A percentile compares a stretch with the other conserved stretches of the same genome.
Evolutionary conservation across 2,888 invertebrate genomes (phyloP).

Genomic region (Nomada ruficornis): DNA sequence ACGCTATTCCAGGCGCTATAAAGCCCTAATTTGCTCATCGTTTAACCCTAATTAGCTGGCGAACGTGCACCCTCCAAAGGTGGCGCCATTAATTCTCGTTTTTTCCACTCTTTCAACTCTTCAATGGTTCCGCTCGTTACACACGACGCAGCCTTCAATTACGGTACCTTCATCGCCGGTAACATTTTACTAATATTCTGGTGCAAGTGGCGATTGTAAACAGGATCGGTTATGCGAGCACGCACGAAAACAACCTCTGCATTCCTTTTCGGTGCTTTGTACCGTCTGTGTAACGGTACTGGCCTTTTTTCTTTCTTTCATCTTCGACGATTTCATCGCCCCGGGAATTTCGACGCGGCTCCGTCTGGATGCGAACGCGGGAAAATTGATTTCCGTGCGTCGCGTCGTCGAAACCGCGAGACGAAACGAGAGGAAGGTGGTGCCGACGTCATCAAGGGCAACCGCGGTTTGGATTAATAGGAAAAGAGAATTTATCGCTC

Average conservation of each 20-base stretch:
- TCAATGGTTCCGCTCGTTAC: slow-evolving; percentile 51
- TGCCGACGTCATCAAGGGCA: slow-evolving; percentile 23
- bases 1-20: slow-evolving; percentile 9
- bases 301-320: not conserved
- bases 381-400: slow-evolving; percentile 22
- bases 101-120: slow-evolving; percentile 33
- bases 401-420: not conserved
- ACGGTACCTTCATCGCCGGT: slow-evolving; percentile 28
- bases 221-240: slow-evolving; percentile 29
- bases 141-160: slow-evolving; percentile 33
- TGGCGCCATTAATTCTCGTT: slow-evolving; percentile 22
- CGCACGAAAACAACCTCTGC: slow-evolving; percentile 14
- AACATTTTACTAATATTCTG: slow-evolving; percentile 38
- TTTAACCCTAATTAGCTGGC: slow-evolving; percentile 46
- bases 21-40: slow-evolving; percentile 33
- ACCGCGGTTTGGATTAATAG: slow-evolving; percentile 13
- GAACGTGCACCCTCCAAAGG: slow-evolving; percentile 19
- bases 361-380: too few species aligned
- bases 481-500: slow-evolving; percentile 21
- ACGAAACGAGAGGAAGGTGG: not conserved
- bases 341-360: slow-evolving; percentile 7
- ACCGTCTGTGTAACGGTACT: slow-evolving; percentile 55
- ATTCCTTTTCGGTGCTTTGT: slow-evolving; percentile 49
- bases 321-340: slow-evolving; percentile 27
- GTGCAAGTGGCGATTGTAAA: slow-evolving; percentile 24